A percentile compares a stretch with the other conserved stretches of the same genome.
phyloP scores from a whole-genome alignment of 2,797 vertebrate genomes.

The Australoheros facetus region DNA sequence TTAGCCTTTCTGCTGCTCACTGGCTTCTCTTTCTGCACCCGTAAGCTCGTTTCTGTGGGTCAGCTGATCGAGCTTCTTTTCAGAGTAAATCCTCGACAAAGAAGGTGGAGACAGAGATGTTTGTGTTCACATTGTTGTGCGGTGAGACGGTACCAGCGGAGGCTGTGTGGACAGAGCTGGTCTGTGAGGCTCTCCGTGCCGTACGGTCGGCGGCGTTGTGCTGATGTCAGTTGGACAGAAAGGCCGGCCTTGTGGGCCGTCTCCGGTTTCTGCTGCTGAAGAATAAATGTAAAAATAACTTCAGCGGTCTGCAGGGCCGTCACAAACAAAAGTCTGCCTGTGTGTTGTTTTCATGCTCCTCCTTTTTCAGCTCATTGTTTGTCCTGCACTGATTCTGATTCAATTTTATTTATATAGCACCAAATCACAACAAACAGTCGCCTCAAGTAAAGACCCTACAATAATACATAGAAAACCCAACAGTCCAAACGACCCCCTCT shows the following conservation, averaged over 20 bases:
- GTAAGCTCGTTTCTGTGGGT: not conserved
- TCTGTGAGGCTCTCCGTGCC: not conserved
- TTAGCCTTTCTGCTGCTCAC: not conserved
- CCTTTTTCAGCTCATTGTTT: not conserved
- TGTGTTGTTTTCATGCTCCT: not conserved
- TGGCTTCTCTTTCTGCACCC: not conserved
- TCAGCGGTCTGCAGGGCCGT: not conserved
- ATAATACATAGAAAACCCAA: no score
- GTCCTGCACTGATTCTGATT: no score
- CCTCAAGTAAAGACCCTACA: no score
- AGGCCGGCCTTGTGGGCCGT: constrained; percentile 13
- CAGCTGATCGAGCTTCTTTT: not conserved
- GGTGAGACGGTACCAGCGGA: not conserved
- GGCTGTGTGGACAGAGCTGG: not conserved
- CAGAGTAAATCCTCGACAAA: not conserved
- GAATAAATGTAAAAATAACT: not conserved
- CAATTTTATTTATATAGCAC: no score
- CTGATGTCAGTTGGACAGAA: not conserved
- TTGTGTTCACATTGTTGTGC: not conserved
- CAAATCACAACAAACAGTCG: no score
- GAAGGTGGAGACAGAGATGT: not conserved
- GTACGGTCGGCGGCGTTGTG: constrained; percentile 45
- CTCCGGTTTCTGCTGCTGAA: constrained; percentile 1
- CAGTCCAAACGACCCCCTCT: no score
- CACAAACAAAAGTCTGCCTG: no score